Base-by-base conservation (phyloP, 2,888 invertebrate species). In the Campoplex capitator region DNA sequence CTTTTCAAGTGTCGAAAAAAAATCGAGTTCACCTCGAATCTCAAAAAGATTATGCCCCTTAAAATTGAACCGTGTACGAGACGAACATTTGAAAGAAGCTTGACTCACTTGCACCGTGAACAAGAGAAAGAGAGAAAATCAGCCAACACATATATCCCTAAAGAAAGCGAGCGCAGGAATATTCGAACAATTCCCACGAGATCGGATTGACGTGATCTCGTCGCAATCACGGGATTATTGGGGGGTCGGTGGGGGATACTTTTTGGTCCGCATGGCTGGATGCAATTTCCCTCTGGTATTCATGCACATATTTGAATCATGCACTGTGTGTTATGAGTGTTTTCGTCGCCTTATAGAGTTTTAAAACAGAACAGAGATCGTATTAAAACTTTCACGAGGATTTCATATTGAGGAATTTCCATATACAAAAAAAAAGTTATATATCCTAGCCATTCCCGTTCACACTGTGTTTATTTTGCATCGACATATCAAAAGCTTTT, bases 151-250 rank as follows among this genome's bases (percentile, higher is more conserved):
- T 77, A 73, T 70, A 48, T 71, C 23, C 13, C 38, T 23, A 28
- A 18, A 8, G 18, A 4, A 28, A 58, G 23, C 23, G 42, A 75
- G 42, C 7, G 38, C 58, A 45, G 54, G 18, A 62, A 82, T 77
- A 81, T 82, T 38, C 70, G 45, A 68, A 62, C 42, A 58, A 82
- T 75, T 70, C 62, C 16, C 18, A 68, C n/a, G 51, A 68, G 67
- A 78, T 83, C 62, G 32, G 68, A 82, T 80, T 76, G 71, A 76
- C 71, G 68, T 70, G 74, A 70, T 75, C 45, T 67, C 28, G 62
- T 79, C 42, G 51, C 65, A 67, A 51, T 84, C 48, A 38, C 16
- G 51, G 74, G 58, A 73, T 81, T 81, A 75, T 62, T 35, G 54
- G 68, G 68, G 62, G 74, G 58, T 82, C 42, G 48, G 9, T 28